Evolutionary conservation across 2,888 invertebrate genomes (phyloP).

Genomic region (Pammene aurita): DNA sequence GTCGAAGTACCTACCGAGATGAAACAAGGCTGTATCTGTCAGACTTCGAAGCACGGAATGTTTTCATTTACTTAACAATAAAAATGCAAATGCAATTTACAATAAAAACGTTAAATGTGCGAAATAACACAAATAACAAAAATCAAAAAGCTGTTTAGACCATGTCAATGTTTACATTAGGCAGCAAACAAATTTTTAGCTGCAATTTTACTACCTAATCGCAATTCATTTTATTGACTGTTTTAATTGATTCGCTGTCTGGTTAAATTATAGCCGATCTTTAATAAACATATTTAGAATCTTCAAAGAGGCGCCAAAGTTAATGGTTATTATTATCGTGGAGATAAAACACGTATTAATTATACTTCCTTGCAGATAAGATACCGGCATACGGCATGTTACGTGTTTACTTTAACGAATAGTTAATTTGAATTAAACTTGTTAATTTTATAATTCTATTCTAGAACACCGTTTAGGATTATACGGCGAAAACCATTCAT

Average conservation of each 20-base stretch:
- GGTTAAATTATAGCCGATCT: constrained; percentile 1
- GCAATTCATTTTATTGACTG: background rate
- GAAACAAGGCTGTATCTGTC: constrained; percentile 20
- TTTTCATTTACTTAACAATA: constrained; percentile 21
- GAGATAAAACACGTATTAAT: constrained; percentile 25
- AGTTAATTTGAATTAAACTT: constrained; percentile 14
- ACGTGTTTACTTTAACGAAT: constrained; percentile 14
- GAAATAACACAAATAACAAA: constrained; percentile 2
- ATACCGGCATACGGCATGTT: constrained; percentile 24
- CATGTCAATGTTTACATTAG: background rate
- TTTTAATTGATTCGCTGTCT: background rate
- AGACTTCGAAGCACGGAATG: constrained; percentile 21
- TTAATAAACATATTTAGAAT: constrained; percentile 16
- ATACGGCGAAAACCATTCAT: background rate
- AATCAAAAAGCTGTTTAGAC: background rate
- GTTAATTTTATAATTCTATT: background rate
- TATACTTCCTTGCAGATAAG: constrained; percentile 33
- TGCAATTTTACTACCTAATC: background rate
- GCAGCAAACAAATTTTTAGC: background rate
- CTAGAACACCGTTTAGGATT: background rate
- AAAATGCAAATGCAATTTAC: too few relatives aligned
- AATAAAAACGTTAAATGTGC: constrained; percentile 1
- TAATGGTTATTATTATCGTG: constrained; percentile 19
- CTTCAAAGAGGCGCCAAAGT: constrained; percentile 10
- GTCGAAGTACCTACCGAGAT: constrained; percentile 34